Conservation (phyloP, 1,140 invertebrate genomes). For the Spodoptera litura region DNA sequence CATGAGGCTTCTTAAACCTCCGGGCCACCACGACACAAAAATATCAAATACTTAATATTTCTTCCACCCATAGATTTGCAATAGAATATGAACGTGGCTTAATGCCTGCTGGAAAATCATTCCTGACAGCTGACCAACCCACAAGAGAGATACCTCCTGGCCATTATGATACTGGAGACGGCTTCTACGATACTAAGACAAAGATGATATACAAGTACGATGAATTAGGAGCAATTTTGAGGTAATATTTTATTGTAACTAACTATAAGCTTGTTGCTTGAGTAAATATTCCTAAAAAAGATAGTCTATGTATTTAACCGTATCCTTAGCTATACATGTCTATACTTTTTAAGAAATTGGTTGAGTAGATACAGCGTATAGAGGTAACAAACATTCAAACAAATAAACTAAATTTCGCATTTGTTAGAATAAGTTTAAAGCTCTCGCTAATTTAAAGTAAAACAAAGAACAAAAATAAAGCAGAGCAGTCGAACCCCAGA, state of each 20-base stretch:
- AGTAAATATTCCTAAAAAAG: too few relatives aligned
- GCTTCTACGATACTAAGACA: slow-evolving; percentile 82
- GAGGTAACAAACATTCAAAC: too few relatives aligned
- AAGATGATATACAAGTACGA: slow-evolving; percentile 71
- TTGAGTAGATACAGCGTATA: too few relatives aligned
- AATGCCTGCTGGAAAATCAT: slow-evolving; percentile 78
- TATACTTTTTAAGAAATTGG: too few relatives aligned
- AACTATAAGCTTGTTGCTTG: too few relatives aligned
- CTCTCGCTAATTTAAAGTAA: not conserved
- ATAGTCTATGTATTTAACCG: too few relatives aligned
- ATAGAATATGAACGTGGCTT: slow-evolving; percentile 76
- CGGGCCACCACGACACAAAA: too few relatives aligned
- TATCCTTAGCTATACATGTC: too few relatives aligned
- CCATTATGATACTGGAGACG: slow-evolving; percentile 84
- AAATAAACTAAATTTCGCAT: too few relatives aligned
- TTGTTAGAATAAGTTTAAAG: too few relatives aligned
- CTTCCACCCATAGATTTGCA: slow-evolving; percentile 63
- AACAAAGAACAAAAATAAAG: slow-evolving; percentile 1
- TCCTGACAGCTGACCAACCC: slow-evolving; percentile 75
- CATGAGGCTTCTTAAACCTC: too few relatives aligned
- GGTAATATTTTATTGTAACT: slow-evolving; percentile 55
- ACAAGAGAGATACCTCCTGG: slow-evolving; percentile 72
- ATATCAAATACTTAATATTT: too few relatives aligned
- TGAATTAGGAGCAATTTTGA: slow-evolving; percentile 63
- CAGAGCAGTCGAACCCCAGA: not conserved